Base-by-base conservation (phyloP, 2,797 vertebrate species). In the Enteromius trimaculatus region DNA sequence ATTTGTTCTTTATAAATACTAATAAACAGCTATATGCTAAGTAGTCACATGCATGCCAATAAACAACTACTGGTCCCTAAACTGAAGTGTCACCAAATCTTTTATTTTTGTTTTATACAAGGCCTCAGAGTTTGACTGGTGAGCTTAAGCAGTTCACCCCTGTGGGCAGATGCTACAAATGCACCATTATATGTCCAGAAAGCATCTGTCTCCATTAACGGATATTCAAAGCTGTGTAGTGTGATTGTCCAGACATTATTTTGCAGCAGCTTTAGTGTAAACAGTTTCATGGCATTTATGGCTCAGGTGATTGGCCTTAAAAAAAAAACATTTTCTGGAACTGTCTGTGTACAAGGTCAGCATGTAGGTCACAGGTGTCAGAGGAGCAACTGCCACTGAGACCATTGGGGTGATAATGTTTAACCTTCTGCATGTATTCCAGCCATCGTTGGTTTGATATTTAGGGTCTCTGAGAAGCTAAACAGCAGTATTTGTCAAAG, bases 201-300 rank as follows among this genome's bases (percentile, higher is more conserved):
- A 70, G 68, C n/a, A n/a, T 70, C 68, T 44, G 68, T 70, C 37
- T 70, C 68, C 37, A 42, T n/a, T 39, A 39, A 70, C 21, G 7
- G 68, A 39, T 39, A 44, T 70, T 44, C 14, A 64, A 64, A 31
- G 14, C 37, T 44, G 34, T 44, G 6, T 23, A 23, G 37, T 70
- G 68, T 44, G 37, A 44, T 39, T 70, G 34, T 39, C 19, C 7
- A 19, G 39, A 70, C 37, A 70, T 70, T n/a, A 70, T 3, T 44
- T 37, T 44, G 9, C 10, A 23, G 37, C 64, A n/a, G 37, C 39
- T 69, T 39, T 70, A 3, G 21, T 1, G n/a, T 60, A 60, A 75
- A 55, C 26, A 37, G 19, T 51, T 53, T 21, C 17, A 14, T 34
- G 31, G 53, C 21, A 55, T 39, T 60, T 42, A 23, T 42, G 34